These are phyloP conservation scores for Hestina assimilis DNA, from an alignment of 1,140 invertebrate genomes.

Conservation along the genomic window DNA sequence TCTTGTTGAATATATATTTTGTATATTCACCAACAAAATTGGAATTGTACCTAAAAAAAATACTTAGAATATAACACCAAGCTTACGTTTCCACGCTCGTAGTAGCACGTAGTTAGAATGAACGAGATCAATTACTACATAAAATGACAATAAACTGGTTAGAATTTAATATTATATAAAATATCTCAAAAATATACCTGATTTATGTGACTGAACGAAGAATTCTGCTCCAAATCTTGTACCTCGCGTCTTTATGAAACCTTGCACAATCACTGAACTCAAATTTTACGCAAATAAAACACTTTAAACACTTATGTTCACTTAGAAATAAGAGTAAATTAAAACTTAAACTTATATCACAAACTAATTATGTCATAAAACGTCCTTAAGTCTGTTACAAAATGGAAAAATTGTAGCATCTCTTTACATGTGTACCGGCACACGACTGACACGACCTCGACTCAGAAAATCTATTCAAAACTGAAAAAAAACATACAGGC, in stretches of 20 bases:
- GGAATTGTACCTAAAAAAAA: too few relatives aligned
- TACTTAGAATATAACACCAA: too few relatives aligned
- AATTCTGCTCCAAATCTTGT: conserved; percentile 35
- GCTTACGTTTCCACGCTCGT: not conserved
- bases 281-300: conserved; percentile 61
- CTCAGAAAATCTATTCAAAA: conserved; percentile 65
- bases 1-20: too few relatives aligned
- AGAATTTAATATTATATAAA: conserved; percentile 1
- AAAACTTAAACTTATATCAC: conserved; percentile 45
- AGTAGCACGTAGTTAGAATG: not conserved
- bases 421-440: conserved; percentile 46
- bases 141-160: not conserved
- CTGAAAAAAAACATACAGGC: conserved; percentile 48
- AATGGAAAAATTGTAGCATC: conserved; percentile 62
- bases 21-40: too few relatives aligned
- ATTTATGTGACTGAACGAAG: conserved; percentile 15
- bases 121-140: not conserved
- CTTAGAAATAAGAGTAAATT: conserved; percentile 37
- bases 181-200: conserved; percentile 21
- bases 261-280: conserved; percentile 67
- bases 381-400: conserved; percentile 54
- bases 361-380: conserved; percentile 62
- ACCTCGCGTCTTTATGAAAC: conserved; percentile 53
- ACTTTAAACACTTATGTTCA: conserved; percentile 51
- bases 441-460: conserved; percentile 51